A percentile compares a stretch with the other conserved stretches of the same genome.
phyloP scores from a whole-genome alignment of 2,113 vertebrate species.

The Chaetops frenatus region DNA sequence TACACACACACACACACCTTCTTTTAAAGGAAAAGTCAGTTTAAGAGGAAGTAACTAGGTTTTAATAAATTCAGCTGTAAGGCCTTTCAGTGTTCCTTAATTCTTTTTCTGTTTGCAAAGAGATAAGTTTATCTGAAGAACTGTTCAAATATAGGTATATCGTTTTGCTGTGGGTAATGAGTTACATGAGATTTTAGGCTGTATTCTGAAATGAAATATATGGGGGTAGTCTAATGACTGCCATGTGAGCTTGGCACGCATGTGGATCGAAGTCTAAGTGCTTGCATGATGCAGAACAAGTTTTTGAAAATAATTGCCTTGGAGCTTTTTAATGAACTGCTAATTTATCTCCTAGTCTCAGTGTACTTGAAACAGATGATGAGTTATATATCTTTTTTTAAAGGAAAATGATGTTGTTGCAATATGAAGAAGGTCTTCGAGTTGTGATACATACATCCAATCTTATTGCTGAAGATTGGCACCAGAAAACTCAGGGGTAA shows the following conservation, averaged over 20 bases:
- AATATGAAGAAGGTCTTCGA: constrained; percentile 92
- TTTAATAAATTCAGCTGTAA: background rate
- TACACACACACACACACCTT: accelerated
- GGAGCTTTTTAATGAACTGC: background rate
- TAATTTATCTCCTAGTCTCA: background rate
- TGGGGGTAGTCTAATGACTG: background rate
- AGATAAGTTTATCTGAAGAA: background rate
- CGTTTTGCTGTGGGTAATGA: background rate
- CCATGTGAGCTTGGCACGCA: background rate
- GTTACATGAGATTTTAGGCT: background rate
- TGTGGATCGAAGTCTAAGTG: background rate
- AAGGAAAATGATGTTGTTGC: constrained; percentile 98
- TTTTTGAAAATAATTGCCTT: background rate
- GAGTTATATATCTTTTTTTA: background rate
- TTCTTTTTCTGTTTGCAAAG: background rate
- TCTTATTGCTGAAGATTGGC: constrained; percentile 92
- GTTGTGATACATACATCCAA: constrained; percentile 94
- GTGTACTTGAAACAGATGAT: background rate
- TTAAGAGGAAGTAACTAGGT: background rate
- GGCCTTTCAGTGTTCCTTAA: background rate
- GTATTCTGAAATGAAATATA: background rate
- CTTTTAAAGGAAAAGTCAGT: background rate
- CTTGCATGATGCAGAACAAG: background rate
- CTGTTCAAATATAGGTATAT: background rate
- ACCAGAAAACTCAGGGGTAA: constrained; percentile 98